Percentiles rank a stretch among this genome's conserved stretches.
phyloP scores from a whole-genome alignment of 2,797 vertebrate species.

The Rallus crepitans region DNA sequence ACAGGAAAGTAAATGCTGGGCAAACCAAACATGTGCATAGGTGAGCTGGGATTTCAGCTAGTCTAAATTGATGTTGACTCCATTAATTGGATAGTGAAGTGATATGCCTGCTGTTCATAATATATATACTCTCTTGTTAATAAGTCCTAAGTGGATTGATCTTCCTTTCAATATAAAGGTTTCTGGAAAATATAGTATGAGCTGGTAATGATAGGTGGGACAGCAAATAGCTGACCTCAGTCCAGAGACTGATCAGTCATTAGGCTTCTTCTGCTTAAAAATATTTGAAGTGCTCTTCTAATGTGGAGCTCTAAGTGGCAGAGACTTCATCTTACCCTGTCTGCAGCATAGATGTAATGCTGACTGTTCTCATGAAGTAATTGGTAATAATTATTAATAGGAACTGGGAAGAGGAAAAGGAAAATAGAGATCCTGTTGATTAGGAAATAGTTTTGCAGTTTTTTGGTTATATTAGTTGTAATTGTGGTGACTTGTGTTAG shows the following conservation, averaged over 20 bases:
- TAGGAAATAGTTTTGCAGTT: not conserved
- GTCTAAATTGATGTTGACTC: not conserved
- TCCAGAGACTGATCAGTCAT: not conserved
- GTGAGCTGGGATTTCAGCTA: not conserved
- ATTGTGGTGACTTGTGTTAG: not conserved
- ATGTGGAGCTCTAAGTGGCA: not conserved
- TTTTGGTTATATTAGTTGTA: not conserved
- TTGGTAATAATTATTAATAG: not conserved
- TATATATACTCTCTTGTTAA: not conserved
- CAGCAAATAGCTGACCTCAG: not conserved
- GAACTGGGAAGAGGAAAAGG: not conserved
- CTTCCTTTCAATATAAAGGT: not conserved
- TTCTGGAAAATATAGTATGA: not conserved
- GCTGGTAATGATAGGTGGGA: not conserved
- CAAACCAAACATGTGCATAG: not conserved
- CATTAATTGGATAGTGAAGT: not conserved
- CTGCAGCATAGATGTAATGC: not conserved
- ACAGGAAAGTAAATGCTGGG: not conserved
- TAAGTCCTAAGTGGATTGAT: not conserved
- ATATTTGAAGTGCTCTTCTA: not conserved
- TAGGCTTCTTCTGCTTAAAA: not conserved
- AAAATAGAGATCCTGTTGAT: not conserved
- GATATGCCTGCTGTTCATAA: not conserved
- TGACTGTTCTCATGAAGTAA: not conserved
- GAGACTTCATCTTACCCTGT: not conserved